Conservation (phyloP, 2,888 invertebrate genomes). For the Drosophila merina region DNA sequence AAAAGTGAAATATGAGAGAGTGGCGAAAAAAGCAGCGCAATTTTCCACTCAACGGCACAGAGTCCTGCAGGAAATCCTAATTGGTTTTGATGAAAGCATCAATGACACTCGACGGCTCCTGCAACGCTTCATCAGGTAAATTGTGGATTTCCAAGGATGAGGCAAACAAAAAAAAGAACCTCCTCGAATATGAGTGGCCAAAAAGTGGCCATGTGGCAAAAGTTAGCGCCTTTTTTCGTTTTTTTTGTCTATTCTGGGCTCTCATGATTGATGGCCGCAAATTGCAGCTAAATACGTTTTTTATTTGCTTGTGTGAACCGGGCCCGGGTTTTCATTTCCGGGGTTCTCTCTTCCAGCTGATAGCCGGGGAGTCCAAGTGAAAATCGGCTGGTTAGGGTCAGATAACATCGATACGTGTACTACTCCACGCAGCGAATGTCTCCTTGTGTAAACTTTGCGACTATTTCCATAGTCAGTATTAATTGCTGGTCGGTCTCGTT, state of each 20-base stretch:
- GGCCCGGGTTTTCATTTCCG: slow-evolving; percentile 40
- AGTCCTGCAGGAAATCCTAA: slow-evolving; percentile 80
- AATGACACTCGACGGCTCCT: slow-evolving; percentile 58
- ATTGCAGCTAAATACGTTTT: slow-evolving; percentile 79
- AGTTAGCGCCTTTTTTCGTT: slow-evolving; percentile 48
- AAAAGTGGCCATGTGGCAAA: slow-evolving; percentile 74
- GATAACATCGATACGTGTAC: slow-evolving; percentile 43
- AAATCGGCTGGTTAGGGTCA: slow-evolving; percentile 23
- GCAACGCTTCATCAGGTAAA: slow-evolving; percentile 29
- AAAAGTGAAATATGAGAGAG: slow-evolving; percentile 47
- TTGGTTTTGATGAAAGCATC: slow-evolving; percentile 82
- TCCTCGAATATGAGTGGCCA: slow-evolving; percentile 55
- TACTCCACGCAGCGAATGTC: slow-evolving; percentile 37
- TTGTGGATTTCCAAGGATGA: slow-evolving; percentile 41
- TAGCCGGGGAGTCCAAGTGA: slow-evolving; percentile 23
- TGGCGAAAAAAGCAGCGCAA: slow-evolving; percentile 55
- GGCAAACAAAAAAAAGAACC: slow-evolving; percentile 20
- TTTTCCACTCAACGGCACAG: slow-evolving; percentile 69
- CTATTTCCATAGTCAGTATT: slow-evolving; percentile 19
- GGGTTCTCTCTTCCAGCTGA: slow-evolving; percentile 23
- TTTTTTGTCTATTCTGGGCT: slow-evolving; percentile 46
- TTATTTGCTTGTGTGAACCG: slow-evolving; percentile 68
- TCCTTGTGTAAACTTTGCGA: slow-evolving; percentile 16
- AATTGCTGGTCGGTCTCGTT: slow-evolving; percentile 29
- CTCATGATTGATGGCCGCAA: slow-evolving; percentile 73